phyloP scores from a whole-genome alignment of 2,113 vertebrate genomes.

The Anhinga anhinga region DNA sequence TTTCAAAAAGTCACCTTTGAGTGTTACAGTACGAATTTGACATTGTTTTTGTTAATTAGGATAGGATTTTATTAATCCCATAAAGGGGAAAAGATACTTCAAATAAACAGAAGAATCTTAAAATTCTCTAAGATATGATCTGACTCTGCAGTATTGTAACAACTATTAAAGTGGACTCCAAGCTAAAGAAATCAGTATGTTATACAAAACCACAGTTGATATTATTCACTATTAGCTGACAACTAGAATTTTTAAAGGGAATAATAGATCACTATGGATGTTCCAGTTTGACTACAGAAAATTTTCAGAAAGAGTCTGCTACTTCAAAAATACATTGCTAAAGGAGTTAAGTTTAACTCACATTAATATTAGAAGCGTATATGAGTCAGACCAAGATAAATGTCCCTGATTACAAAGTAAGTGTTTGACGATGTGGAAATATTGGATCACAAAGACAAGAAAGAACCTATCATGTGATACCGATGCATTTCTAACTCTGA shows the following conservation, averaged over 20 bases:
- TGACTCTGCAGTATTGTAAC: background rate
- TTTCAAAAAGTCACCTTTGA: background rate
- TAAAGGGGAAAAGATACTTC: background rate
- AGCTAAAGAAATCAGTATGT: background rate
- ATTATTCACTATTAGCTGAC: background rate
- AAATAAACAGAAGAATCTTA: background rate
- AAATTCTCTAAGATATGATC: background rate
- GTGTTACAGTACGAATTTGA: background rate
- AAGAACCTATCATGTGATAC: background rate
- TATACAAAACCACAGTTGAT: background rate
- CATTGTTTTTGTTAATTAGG: background rate
- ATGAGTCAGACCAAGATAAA: background rate
- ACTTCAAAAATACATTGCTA: background rate
- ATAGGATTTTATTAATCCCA: background rate
- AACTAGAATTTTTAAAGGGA: background rate
- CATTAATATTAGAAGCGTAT: background rate
- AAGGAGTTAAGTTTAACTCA: background rate
- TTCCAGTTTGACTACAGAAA: background rate
- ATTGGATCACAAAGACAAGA: background rate
- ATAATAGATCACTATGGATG: background rate
- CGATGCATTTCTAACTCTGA: background rate
- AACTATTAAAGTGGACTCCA: background rate
- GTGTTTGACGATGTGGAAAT: background rate
- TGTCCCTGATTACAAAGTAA: background rate
- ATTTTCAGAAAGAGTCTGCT: background rate